A percentile compares a stretch with the other conserved stretches of the same genome.
These are phyloP conservation scores for Reticulitermes speratus DNA, from an alignment of 1,140 invertebrate genomes.

Conservation along the genomic window DNA sequence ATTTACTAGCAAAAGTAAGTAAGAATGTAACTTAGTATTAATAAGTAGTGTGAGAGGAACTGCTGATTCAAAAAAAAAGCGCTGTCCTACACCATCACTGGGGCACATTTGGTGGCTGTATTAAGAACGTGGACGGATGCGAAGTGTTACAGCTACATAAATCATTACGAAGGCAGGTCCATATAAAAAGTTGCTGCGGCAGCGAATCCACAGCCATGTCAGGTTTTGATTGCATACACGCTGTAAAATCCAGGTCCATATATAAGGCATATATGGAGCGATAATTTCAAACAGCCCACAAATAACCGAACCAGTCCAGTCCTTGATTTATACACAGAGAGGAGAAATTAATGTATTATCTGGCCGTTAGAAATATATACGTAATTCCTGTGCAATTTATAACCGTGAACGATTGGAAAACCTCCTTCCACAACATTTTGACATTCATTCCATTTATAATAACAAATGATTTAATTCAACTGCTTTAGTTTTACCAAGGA, in stretches of 20 bases:
- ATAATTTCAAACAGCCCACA: conserved; percentile 15
- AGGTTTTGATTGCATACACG: conserved; percentile 1
- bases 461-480: neutral
- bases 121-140: neutral
- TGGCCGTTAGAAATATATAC: neutral
- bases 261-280: neutral
- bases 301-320: neutral
- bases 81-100: neutral
- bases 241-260: neutral
- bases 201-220: neutral
- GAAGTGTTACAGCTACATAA: conserved; percentile 5
- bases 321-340: neutral
- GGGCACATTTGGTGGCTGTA: neutral
- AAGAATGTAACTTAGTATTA: too few relatives aligned
- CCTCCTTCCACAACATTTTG: neutral
- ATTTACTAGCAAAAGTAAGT: neutral
- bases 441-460: neutral
- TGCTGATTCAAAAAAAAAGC: neutral
- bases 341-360: neutral
- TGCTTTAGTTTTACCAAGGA: too few relatives aligned
- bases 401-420: neutral
- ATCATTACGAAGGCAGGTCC: neutral
- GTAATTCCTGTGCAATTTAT: neutral
- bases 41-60: neutral
- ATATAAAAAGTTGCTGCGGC: neutral